These are phyloP conservation scores for Gadus chalcogrammus DNA, from an alignment of 2,113 vertebrate species.

Conservation along the genomic window DNA sequence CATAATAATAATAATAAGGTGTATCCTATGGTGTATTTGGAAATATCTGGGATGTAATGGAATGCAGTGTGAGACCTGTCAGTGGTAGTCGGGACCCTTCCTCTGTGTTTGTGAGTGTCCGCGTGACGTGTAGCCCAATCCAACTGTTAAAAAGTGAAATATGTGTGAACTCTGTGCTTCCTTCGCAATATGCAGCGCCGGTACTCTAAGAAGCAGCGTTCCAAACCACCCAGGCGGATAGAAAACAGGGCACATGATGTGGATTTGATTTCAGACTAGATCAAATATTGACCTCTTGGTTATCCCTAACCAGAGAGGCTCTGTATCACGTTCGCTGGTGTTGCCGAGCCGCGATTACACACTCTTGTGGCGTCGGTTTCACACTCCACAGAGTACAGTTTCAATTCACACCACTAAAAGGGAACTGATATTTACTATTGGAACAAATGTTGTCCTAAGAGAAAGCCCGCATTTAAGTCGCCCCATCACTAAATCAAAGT, in stretches of 20 bases:
- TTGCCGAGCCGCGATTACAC: too few relatives aligned
- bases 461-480: too few relatives aligned
- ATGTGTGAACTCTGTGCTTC: slow-evolving; percentile 79
- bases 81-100: slow-evolving; percentile 59
- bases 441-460: too few relatives aligned
- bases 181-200: slow-evolving; percentile 79
- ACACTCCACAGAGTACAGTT: too few relatives aligned
- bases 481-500: too few relatives aligned
- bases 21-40: slow-evolving; percentile 65
- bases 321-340: too few relatives aligned
- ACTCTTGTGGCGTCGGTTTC: too few relatives aligned
- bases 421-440: too few relatives aligned
- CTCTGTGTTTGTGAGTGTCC: slow-evolving; percentile 61
- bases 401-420: too few relatives aligned
- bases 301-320: neutral
- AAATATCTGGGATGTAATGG: slow-evolving; percentile 58
- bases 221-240: neutral
- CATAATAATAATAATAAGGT: slow-evolving; percentile 49
- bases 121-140: slow-evolving; percentile 67
- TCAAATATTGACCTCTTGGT: neutral
- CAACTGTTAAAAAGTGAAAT: slow-evolving; percentile 67
- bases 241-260: neutral
- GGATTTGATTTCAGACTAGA: neutral
- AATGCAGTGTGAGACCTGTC: slow-evolving; percentile 68
- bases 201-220: slow-evolving; percentile 68